Conservation (phyloP, 2,113 vertebrate genomes). For the Percina caprodes region DNA sequence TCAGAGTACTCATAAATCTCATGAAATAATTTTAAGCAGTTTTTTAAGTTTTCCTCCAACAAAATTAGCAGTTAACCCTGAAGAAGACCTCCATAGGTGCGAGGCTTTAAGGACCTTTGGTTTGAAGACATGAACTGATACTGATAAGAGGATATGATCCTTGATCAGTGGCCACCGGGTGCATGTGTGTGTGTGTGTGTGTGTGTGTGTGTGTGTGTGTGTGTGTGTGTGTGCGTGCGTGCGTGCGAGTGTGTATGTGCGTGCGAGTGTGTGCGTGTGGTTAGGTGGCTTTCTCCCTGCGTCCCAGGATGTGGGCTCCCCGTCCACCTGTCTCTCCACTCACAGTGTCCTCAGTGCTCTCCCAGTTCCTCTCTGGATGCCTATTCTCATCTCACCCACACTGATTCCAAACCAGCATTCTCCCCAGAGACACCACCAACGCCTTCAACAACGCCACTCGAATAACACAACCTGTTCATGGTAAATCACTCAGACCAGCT, state of each 20-base stretch:
- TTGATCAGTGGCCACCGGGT: constrained; percentile 62
- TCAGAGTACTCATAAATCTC: background rate
- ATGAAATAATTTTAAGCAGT: background rate
- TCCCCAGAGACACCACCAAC: constrained; percentile 70
- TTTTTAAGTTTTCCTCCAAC: background rate
- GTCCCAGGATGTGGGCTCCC: constrained; percentile 79
- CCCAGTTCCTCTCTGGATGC: constrained; percentile 80
- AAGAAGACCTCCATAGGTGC: constrained; percentile 14
- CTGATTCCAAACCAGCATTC: constrained; percentile 57
- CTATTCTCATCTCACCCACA: constrained; percentile 77
- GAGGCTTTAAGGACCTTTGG: constrained; percentile 22
- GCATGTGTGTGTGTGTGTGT: constrained; percentile 34
- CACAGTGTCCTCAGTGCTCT: constrained; percentile 61
- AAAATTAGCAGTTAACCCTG: background rate
- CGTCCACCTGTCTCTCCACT: constrained; percentile 80
- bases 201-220: constrained; percentile 28
- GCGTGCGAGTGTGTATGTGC: constrained; percentile 26
- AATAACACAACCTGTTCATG: constrained; percentile 50
- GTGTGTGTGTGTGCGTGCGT: constrained; percentile 46
- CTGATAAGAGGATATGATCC: constrained; percentile 84
- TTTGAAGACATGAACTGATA: constrained; percentile 82
- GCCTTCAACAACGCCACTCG: constrained; percentile 38
- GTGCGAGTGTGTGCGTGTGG: constrained; percentile 50
- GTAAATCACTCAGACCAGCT: constrained; percentile 48
- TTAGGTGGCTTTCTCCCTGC: constrained; percentile 77